Base-by-base conservation (phyloP, 92 coral and sea anemone species). In the Meandrina meandrites region DNA sequence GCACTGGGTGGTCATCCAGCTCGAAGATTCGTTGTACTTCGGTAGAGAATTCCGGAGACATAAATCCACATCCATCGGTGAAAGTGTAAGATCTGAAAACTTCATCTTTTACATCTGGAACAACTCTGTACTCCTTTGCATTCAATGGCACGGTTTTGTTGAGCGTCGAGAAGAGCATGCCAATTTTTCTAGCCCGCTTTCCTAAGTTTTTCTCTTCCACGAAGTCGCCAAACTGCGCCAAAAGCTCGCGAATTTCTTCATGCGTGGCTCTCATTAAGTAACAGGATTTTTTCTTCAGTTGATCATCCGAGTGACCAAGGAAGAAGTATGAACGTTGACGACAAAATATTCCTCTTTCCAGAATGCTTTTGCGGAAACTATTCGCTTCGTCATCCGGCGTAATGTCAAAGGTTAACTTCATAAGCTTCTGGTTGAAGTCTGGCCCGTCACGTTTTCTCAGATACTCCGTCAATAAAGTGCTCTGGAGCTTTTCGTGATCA, bases 1-100 rank as follows among this genome's bases (percentile, higher is more conserved):
- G 88, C 89, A 31, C 91, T 84, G 11, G 94, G 94, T 69, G 28
- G 69, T 88, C 76, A 22, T 62, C 85, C 3, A 91, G 85, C 40
- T 81, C 70, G 40, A 79, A 57, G 37, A 21, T 75, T n/a, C 42
- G 58, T 42, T 91, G 80, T 4, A 94, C 84, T 68, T 91, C 79
- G 24, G 70, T 32, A 7, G 93, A 88, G 76, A 94, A 74, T 56
- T 53, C 74, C 30, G 64, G 87, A 10, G 94, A 91, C 89, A 94
- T 94, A 84, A 86, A 89, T 1, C 96, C 96, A 78, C 96, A 94
- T 45, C 79, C 90, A 72, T 87, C 80, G 21, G 62, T 82, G 86
- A 70, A 70, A 21, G 58, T 79, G 74, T 91, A 79, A 19, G 86
- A 80, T 67, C 45, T 62, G 17, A 45, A n/a, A 64, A 28, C 19